A percentile compares a stretch with the other conserved stretches of the same genome.
These are phyloP conservation scores for Chauna torquata DNA, from an alignment of 2,113 vertebrate species.

Conservation along the genomic window DNA sequence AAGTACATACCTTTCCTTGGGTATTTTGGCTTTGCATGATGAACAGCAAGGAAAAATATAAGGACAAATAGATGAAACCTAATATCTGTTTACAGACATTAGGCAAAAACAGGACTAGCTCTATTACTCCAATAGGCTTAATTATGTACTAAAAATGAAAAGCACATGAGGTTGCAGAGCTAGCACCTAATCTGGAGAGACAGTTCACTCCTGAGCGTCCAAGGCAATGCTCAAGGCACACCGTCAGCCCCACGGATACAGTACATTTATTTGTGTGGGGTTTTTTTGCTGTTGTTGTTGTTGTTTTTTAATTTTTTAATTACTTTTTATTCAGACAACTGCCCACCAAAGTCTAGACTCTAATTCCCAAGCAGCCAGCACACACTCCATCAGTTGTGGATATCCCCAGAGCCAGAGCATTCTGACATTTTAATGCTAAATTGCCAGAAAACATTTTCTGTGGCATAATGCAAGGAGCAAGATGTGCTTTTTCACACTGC, in stretches of 20 bases:
- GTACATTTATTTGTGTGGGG: not conserved
- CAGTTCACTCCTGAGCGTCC: not conserved
- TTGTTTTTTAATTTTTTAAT: not conserved
- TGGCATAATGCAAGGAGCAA: not conserved
- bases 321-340: not conserved
- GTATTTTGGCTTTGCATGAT: not conserved
- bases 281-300: not conserved
- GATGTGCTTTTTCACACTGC: not conserved
- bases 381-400: not conserved
- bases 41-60: not conserved
- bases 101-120: not conserved
- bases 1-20: not conserved
- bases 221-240: not conserved
- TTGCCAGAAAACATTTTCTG: not conserved
- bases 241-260: not conserved
- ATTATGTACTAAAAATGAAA: rapidly evolving
- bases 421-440: not conserved
- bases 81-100: rapidly evolving
- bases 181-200: not conserved
- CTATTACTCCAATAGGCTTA: not conserved
- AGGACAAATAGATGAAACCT: not conserved
- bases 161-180: not conserved
- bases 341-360: not conserved
- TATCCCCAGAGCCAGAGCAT: not conserved
- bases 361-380: rapidly evolving